Conservation (phyloP, 2,888 invertebrate species). For the Hedya salicella region DNA sequence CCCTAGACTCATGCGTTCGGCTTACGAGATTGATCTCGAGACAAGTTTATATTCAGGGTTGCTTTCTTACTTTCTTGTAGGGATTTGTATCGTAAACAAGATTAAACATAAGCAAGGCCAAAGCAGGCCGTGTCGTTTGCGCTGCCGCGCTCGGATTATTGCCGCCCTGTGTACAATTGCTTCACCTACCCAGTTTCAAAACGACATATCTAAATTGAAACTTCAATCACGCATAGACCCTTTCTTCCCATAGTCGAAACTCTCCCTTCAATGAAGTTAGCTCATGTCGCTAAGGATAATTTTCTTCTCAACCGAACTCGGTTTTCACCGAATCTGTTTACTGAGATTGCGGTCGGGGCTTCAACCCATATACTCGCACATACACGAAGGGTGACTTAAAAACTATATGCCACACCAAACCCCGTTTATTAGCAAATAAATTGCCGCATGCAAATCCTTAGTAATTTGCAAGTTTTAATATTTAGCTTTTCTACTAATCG, state of each 20-base stretch:
- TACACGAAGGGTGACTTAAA: slow-evolving; percentile 12
- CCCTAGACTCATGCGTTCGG: slow-evolving; percentile 44
- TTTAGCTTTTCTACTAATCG: slow-evolving; percentile 6
- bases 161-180: slow-evolving; percentile 61
- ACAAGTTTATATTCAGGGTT: slow-evolving; percentile 58
- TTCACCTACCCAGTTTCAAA: slow-evolving; percentile 29
- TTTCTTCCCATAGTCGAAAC: neutral
- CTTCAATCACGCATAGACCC: neutral
- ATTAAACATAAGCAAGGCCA: slow-evolving; percentile 62
- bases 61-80: slow-evolving; percentile 62
- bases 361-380: slow-evolving; percentile 7
- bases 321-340: slow-evolving; percentile 36
- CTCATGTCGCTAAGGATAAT: slow-evolving; percentile 55
- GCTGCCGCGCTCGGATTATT: slow-evolving; percentile 55
- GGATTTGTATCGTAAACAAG: slow-evolving; percentile 70
- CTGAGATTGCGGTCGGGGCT: slow-evolving; percentile 25
- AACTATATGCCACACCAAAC: slow-evolving; percentile 12
- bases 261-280: slow-evolving; percentile 61
- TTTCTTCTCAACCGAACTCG: slow-evolving; percentile 47
- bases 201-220: neutral
- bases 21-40: slow-evolving; percentile 51
- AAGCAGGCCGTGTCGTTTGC: slow-evolving; percentile 55
- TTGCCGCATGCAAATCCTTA: slow-evolving; percentile 10
- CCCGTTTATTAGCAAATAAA: slow-evolving; percentile 30
- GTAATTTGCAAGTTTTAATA: slow-evolving; percentile 25